Conservation (phyloP, 2,888 invertebrate species). For the Leptinotarsa peninsularis region DNA sequence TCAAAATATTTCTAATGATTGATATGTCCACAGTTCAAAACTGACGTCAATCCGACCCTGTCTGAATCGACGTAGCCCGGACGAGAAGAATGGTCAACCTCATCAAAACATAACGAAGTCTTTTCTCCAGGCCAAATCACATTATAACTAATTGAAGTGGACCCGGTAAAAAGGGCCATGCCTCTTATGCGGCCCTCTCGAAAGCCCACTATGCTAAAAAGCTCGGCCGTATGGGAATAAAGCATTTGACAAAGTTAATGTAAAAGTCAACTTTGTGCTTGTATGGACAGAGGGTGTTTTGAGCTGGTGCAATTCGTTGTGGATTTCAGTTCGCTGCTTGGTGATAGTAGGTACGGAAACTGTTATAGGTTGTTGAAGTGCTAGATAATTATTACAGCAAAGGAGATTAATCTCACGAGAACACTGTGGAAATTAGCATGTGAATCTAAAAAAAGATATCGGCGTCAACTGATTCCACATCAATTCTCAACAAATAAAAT, state of each 20-base stretch:
- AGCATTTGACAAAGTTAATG: constrained; percentile 42
- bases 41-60: constrained; percentile 32
- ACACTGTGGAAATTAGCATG: no score
- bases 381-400: neutral
- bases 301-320: constrained; percentile 2
- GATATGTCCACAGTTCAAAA: no score
- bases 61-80: constrained; percentile 43
- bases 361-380: neutral
- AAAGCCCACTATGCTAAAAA: constrained; percentile 41
- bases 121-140: constrained; percentile 65
- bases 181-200: constrained; percentile 41
- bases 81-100: constrained; percentile 63
- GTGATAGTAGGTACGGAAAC: neutral
- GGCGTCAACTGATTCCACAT: no score
- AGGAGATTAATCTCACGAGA: neutral
- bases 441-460: no score
- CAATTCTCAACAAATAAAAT: no score
- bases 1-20: no score
- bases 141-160: constrained; percentile 66
- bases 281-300: constrained; percentile 20
- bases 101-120: constrained; percentile 66
- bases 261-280: constrained; percentile 35
- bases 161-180: constrained; percentile 53
- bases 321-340: constrained; percentile 1
- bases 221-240: constrained; percentile 38